These are phyloP conservation scores for Prorops nasuta DNA, from an alignment of 1,140 invertebrate species.

Conservation along the genomic window DNA sequence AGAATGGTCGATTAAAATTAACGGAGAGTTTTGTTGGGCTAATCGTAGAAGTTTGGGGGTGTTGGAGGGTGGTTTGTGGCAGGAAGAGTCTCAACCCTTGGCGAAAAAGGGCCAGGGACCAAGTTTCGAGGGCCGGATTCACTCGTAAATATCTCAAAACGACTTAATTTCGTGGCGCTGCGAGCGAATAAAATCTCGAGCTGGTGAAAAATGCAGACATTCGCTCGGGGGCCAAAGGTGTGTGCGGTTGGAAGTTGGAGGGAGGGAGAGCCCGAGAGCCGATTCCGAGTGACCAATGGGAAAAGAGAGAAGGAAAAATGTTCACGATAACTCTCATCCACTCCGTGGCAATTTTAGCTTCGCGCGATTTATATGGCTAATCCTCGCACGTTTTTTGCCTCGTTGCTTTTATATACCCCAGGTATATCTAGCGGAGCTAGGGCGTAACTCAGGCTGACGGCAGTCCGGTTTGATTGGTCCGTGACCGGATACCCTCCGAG, in stretches of 20 bases:
- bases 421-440: background rate
- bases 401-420: background rate
- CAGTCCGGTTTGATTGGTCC: background rate
- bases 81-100: too few relatives aligned
- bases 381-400: conserved; percentile 32
- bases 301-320: conserved; percentile 32
- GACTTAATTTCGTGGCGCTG: conserved; percentile 55
- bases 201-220: conserved; percentile 52
- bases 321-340: conserved; percentile 40
- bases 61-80: too few relatives aligned
- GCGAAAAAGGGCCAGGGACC: too few relatives aligned
- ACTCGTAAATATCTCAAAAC: conserved; percentile 59
- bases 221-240: conserved; percentile 20
- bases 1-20: too few relatives aligned
- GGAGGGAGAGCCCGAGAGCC: conserved; percentile 3
- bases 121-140: too few relatives aligned
- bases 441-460: background rate
- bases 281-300: conserved; percentile 1
- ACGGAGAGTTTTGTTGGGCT: too few relatives aligned
- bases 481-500: background rate
- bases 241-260: background rate
- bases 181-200: conserved; percentile 52
- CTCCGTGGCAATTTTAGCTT: conserved; percentile 16
- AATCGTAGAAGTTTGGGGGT: too few relatives aligned
- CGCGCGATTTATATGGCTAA: conserved; percentile 39